Evolutionary conservation across 2,888 invertebrate genomes (phyloP).

Genomic region (Trissolcus japonicus): DNA sequence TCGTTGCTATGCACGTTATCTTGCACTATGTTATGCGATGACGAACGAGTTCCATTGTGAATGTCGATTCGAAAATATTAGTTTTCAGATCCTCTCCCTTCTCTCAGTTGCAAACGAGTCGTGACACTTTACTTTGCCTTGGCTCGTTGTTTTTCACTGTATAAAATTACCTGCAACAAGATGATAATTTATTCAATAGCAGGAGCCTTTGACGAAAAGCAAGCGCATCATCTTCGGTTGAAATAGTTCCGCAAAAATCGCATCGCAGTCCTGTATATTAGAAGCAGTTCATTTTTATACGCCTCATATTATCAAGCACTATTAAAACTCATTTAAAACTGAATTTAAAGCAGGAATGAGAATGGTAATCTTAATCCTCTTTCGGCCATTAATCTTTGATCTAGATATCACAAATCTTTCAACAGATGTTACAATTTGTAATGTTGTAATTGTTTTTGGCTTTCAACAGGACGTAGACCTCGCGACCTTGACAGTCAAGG

Average conservation of each 20-base stretch:
- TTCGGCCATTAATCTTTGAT: too few relatives aligned
- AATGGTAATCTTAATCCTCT: too few relatives aligned
- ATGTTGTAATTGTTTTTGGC: background rate
- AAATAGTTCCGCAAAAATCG: background rate
- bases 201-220: background rate
- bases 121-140: constrained; percentile 19
- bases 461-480: background rate
- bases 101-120: constrained; percentile 10
- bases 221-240: background rate
- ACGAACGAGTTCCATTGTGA: constrained; percentile 25
- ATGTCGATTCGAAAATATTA: constrained; percentile 12
- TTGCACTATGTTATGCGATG: background rate
- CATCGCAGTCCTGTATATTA: too few relatives aligned
- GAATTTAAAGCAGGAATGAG: too few relatives aligned
- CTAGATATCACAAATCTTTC: too few relatives aligned
- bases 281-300: too few relatives aligned
- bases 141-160: constrained; percentile 11
- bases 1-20: background rate
- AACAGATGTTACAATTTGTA: background rate
- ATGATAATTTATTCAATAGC: constrained; percentile 14
- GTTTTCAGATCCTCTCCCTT: background rate
- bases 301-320: too few relatives aligned
- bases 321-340: too few relatives aligned
- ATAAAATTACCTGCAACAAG: constrained; percentile 20
- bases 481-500: background rate